Evolutionary conservation across 2,888 invertebrate species (phyloP).

Genomic region (Drosophila mayaguana): DNA sequence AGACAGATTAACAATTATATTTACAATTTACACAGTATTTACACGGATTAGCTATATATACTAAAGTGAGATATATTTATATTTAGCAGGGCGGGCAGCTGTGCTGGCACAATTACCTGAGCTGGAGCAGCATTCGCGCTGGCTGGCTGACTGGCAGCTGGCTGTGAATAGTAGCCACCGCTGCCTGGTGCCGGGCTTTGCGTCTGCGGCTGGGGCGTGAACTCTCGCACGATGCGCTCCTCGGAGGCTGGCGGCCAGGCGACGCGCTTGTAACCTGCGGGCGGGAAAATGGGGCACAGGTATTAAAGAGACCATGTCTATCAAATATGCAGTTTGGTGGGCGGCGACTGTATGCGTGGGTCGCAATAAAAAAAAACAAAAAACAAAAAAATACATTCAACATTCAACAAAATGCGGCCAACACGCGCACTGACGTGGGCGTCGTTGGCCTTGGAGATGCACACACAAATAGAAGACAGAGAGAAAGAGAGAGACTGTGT

Average conservation of each 20-base stretch:
- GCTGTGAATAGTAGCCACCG: constrained; percentile 68
- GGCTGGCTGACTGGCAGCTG: constrained; percentile 32
- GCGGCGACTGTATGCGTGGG: constrained; percentile 7
- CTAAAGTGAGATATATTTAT: constrained; percentile 7
- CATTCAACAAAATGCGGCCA: constrained; percentile 76
- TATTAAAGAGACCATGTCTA: constrained; percentile 14
- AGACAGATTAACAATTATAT: constrained; percentile 63
- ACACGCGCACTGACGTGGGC: constrained; percentile 67
- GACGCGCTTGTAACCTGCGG: constrained; percentile 91
- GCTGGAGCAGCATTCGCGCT: constrained; percentile 61
- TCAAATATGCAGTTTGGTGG: constrained; percentile 1
- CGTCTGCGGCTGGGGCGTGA: constrained; percentile 83
- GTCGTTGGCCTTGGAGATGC: constrained; percentile 56
- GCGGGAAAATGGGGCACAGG: background rate
- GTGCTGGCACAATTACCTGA: constrained; percentile 73
- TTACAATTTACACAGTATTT: constrained; percentile 60
- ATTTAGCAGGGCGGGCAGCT: constrained; percentile 10
- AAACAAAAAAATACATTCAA: constrained; percentile 15
- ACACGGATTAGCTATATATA: constrained; percentile 29
- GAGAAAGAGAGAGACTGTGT: background rate
- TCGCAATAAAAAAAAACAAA: background rate
- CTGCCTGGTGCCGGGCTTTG: constrained; percentile 73
- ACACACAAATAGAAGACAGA: constrained; percentile 8
- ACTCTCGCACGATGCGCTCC: constrained; percentile 88
- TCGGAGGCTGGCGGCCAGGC: constrained; percentile 93